These are phyloP conservation scores for Etia nguti DNA, from an alignment of 2,113 vertebrate species.

Conservation along the genomic window DNA sequence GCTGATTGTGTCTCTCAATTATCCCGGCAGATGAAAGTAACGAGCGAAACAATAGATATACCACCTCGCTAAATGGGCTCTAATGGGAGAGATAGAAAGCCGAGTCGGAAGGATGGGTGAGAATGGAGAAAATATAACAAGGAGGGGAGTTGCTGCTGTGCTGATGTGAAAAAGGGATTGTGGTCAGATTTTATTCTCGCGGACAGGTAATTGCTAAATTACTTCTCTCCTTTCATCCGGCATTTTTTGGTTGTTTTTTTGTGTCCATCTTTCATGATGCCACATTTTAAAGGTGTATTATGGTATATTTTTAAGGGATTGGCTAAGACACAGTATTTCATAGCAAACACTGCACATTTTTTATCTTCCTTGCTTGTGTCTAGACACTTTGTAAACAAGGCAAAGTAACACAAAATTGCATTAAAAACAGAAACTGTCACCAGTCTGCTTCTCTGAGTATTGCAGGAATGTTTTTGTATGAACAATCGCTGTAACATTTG, in stretches of 20 bases:
- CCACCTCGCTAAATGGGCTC: conserved; percentile 45
- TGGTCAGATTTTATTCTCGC: conserved; percentile 3
- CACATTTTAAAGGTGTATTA: neutral
- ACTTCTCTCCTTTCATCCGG: conserved; percentile 22
- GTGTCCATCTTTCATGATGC: neutral
- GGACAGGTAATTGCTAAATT: conserved; percentile 23
- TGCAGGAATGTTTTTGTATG: neutral
- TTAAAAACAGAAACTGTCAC: neutral
- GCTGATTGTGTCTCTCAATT: conserved; percentile 61
- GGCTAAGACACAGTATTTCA: neutral
- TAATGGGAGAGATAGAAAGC: conserved; percentile 48
- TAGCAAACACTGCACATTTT: neutral
- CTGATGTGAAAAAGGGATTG: neutral
- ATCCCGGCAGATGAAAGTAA: conserved; percentile 57
- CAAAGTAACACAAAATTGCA: neutral
- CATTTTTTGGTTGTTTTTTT: neutral
- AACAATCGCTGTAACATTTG: neutral
- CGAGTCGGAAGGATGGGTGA: neutral
- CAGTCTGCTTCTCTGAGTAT: neutral
- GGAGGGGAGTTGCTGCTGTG: neutral
- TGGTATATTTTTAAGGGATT: neutral
- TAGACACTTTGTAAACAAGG: neutral
- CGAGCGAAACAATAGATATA: conserved; percentile 57
- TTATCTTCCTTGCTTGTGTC: neutral
- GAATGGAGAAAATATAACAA: neutral